These are phyloP conservation scores for Cettia cetti DNA, from an alignment of 2,113 vertebrate genomes.

Conservation along the genomic window DNA sequence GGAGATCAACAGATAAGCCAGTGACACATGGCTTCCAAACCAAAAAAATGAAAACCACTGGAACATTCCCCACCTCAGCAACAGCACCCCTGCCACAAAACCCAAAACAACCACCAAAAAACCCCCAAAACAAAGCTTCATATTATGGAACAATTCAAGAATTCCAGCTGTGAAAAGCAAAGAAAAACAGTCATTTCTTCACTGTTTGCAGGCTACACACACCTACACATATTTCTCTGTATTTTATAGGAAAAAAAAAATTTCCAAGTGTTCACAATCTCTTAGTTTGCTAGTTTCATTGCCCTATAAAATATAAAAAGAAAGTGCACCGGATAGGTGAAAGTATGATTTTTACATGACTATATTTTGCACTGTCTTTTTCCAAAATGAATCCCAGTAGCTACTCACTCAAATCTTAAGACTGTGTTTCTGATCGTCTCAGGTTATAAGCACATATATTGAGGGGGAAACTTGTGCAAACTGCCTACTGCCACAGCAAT, in stretches of 20 bases:
- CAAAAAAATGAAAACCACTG: neutral
- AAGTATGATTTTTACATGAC: neutral
- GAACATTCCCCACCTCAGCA: neutral
- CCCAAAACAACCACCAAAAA: neutral
- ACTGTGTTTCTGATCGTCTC: neutral
- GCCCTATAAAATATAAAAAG: neutral
- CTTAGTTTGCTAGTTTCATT: neutral
- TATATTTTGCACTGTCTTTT: neutral
- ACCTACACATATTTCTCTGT: neutral
- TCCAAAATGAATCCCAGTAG: neutral
- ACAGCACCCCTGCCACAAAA: neutral
- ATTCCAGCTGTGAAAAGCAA: neutral
- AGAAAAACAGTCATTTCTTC: neutral
- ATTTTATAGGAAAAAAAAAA: neutral
- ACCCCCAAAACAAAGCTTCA: neutral
- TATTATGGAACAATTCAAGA: neutral
- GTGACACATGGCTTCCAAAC: neutral
- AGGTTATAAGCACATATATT: neutral
- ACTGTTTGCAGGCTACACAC: neutral
- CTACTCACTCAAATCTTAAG: neutral
- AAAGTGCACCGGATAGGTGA: neutral
- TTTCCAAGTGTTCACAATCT: neutral
- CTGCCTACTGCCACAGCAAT: neutral
- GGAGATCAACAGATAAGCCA: neutral
- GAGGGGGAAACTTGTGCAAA: neutral